Base-by-base conservation (phyloP, 2,797 vertebrate species). In the Myotis myotis region DNA sequence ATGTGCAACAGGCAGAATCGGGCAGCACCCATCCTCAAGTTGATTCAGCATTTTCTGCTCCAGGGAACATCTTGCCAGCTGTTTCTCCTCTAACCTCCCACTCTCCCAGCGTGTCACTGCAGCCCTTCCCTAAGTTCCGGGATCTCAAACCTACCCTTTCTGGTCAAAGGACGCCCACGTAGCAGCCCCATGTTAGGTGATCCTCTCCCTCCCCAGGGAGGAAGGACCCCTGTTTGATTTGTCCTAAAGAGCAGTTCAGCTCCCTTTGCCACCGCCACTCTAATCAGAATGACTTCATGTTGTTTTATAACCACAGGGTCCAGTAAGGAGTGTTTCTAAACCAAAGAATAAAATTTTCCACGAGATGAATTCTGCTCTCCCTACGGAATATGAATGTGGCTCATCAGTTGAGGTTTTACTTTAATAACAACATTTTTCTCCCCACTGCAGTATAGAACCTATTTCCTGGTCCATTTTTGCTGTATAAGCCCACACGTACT, bases 401-500 rank as follows among this genome's bases (percentile, higher is more conserved):
- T 74, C n/a, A 15, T 47, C 53, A 64, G 12, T 74, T 89, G 89
- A 74, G 89, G 84, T 33, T 95, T 96, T 33, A 57, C 81, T 78
- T 93, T 85, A 94, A 95, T 91, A 30, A 85, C 74, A 86, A 85
- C 83, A 76, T 64, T 87, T 95, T 95, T 66, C 75, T 93, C 81
- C 12, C 33, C 87, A 57, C 80, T 89, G 70, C 66, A 91, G 79
- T 22, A 36, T 13, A 70, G 66, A 8, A 51, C 90, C 1, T 57
- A 60, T 47, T 90, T 71, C 62, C 86, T 82, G 76, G 60, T 91
- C 72, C 80, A 6, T 68, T 95, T 92, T 47, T 91, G 57, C 44
- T 94, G 36, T 44, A 16, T 74, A 70, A 95, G n/a, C 53, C 89
- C 89, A 94, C 80, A 94, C 36, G 87, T 64, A 49, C 71, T 41